Base-by-base conservation (phyloP, 2,113 vertebrate genomes). In the Cavia porcellus region DNA sequence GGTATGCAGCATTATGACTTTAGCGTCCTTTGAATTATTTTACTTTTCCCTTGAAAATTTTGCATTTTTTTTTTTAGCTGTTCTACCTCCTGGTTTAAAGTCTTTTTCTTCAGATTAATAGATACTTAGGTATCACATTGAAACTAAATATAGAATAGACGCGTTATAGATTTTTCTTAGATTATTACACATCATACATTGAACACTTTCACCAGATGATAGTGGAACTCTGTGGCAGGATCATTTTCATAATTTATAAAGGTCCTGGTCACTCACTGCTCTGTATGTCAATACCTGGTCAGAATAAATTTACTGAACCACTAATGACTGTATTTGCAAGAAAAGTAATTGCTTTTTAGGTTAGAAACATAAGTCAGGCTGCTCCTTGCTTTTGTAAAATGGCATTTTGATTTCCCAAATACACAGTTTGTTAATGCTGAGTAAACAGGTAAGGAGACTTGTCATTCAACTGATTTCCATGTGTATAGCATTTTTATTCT, bases 401-500 rank as follows among this genome's bases (percentile, higher is more conserved):
- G 45, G 6, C 19, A 45, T 55, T 57, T 57, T 57, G 35, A 2
- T 64, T 92, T 74, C 10, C 50, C 47, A 55, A 85, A 74, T 52
- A 55, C 57, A 45, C 28, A 82, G 35, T 11, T 84, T 82, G 62
- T 4, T 74, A 24, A 80, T 30, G 19, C 15, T 85, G 7, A 1
- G 17, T 47, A 28, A 19, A 1, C 10, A 0, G 24, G 8, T 14
- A 38, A 20, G 1, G 15, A 7, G 19, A 32, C 25, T 32, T 47
- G 32, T 4, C 17, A 64, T 55, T 7, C 57, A 57, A 70, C 30
- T 38, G 57, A 89, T 74, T 86, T 61, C 10, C 45, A 52, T 24
- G 61, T 91, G 89, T 81, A 35, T 61, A 75, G 5, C 2, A 14
- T 15, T 19, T 45, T 77, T 68, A 70, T 70, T 14, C 9, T 32